Base-by-base conservation (phyloP, 2,113 vertebrate genomes). In the Tyto alba region DNA sequence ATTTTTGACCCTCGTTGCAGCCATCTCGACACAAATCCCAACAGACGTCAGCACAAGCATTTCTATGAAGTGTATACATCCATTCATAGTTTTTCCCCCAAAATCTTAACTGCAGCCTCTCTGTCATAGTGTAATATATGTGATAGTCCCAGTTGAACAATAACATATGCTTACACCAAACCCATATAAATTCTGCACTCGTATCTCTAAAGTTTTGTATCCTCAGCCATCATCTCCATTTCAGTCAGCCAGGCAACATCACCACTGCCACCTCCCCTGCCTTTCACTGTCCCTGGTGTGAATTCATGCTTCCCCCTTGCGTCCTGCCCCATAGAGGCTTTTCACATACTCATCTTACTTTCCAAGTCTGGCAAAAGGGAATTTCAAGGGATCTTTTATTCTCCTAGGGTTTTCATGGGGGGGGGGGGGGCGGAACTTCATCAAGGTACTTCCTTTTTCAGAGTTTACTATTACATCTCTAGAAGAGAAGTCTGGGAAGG, bases 401-500 rank as follows among this genome's bases (percentile, higher is more conserved):
- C 16, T 38, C 1, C 8, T 12, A 1, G 4, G 27, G 25, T 67
- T 77, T 77, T 74, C 38, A 71, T 1, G 0, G 9, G 4, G 0
- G n/a, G n/a, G n/a, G n/a, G n/a, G n/a, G n/a, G n/a, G n/a, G n/a
- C n/a, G 0, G 7, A 85, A 71, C 17, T 50, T 63, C 18, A 59
- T 23, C 18, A 63, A 59, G 0, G 0, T 66, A 45, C 9, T 57
- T 60, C 10, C 13, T 43, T 74, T 89, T 40, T 50, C 62, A 36
- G 25, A 48, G 5, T 7, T 88, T 72, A 71, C 8, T 60, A 14
- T 50, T 64, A 34, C 4, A 5, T 9, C 14, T 40, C 29, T 27
- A 59, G 36, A 81, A 77, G 34, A 92, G 73, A 92, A 71, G 9
- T 16, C 40, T 22, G 7, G 9, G 10, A 21, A n/a, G 30, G 25